A percentile compares a stretch with the other conserved stretches of the same genome.
These are phyloP conservation scores for Pollenia griseotomentosa DNA, from an alignment of 2,888 invertebrate genomes.

Conservation along the genomic window DNA sequence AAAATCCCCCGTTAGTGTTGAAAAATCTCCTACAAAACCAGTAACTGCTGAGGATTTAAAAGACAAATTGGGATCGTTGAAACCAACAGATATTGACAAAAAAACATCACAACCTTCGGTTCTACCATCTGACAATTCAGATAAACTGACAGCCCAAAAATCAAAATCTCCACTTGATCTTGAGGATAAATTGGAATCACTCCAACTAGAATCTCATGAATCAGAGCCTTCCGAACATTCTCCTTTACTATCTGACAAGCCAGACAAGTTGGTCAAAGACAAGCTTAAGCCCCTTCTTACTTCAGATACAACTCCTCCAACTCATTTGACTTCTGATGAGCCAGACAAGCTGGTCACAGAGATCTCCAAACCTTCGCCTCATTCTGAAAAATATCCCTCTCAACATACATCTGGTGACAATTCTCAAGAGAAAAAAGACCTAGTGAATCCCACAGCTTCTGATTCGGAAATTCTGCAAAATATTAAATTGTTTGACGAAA, in stretches of 20 bases:
- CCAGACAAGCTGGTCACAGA: too few species aligned
- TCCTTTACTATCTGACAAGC: not conserved
- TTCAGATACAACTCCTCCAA: too few species aligned
- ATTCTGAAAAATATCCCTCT: not conserved
- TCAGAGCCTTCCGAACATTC: too few species aligned
- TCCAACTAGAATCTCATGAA: too few species aligned
- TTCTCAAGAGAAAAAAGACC: not conserved
- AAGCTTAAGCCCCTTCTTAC: not conserved
- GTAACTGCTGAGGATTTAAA: not conserved
- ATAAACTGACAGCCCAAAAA: too few species aligned
- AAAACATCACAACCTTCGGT: not conserved
- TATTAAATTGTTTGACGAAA: too few species aligned
- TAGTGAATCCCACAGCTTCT: not conserved
- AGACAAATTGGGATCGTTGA: not conserved
- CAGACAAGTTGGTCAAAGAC: not conserved
- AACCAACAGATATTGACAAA: not conserved
- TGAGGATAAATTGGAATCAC: too few species aligned
- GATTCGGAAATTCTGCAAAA: not conserved
- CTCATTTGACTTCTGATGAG: too few species aligned
- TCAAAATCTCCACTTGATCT: not conserved
- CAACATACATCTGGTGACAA: constrained; percentile 11
- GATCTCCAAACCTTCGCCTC: not conserved
- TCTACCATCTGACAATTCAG: too few species aligned
- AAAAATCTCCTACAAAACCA: too few species aligned
- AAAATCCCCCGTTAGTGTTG: too few species aligned